Evolutionary conservation across 2,113 vertebrate genomes (phyloP), one percentile per base, ranked within the genome.

Genomic region (Polyodon spathula): DNA sequence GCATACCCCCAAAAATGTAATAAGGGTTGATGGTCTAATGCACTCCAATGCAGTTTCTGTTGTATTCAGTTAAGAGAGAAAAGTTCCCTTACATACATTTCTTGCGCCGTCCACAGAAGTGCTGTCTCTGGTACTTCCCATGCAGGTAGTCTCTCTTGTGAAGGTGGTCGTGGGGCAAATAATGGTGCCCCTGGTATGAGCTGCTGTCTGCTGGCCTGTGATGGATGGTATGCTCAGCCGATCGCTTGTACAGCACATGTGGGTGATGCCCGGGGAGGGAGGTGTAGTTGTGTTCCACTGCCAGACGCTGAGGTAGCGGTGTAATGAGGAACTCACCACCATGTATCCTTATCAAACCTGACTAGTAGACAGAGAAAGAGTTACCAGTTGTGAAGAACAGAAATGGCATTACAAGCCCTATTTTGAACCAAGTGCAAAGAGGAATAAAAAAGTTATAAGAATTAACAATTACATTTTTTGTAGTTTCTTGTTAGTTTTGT

Each of bases 41-140:
- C 15, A 8, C 54, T 59, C n/a, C n/a, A n/a, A n/a, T n/a, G n/a
- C n/a, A n/a, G n/a, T 61, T 59, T 56, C 14, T 60, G 40, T 8
- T 53, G 42, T 14, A 9, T 43, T 16, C 9, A 63, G 66, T 56
- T 61, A 76, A 79, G 74, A n/a, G n/a, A 82, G 81, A 81, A 84
- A 74, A 78, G 86, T 88, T 92, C 87, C 92, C 94, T 95, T 94
- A 97, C 96, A 97, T 95, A 98, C 96, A 94, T 96, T 97, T 93
- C 92, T 94, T 96, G 88, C 90, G 93, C 78, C 79, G 92, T 89
- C 95, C 95, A 86, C 95, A 98, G 88, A 94, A 97, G 74, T 97
- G 92, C 67, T 92, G 92, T 80, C 81, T 95, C 78, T 84, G 88
- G 65, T 80, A 71, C 73, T 74, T 89, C 71, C 74, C 72, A 4